Percentiles rank a stretch among this genome's conserved stretches.
Evolutionary conservation across 2,888 invertebrate species (phyloP).

Genomic region (Carpatolechia fugitivella): DNA sequence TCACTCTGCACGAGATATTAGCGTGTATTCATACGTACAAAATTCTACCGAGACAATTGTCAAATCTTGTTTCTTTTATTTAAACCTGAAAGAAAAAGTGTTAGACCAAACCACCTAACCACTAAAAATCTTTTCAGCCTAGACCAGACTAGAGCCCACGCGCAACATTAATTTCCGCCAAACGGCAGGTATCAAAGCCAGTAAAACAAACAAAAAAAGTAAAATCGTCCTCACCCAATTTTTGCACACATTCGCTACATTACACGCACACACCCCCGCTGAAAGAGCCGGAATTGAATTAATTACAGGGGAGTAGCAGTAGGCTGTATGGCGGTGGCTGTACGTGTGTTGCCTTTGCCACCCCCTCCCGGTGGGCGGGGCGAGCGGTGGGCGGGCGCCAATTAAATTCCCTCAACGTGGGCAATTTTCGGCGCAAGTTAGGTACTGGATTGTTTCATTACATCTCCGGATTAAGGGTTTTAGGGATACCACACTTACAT

Average conservation of each 20-base stretch:
- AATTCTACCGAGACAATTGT: background rate
- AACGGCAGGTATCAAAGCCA: constrained; percentile 3
- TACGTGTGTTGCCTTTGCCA: constrained; percentile 13
- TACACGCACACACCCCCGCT: constrained; percentile 25
- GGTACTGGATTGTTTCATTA: constrained; percentile 20
- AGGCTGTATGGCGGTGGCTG: constrained; percentile 14
- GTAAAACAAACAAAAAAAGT: constrained; percentile 2
- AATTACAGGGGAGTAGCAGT: constrained; percentile 40
- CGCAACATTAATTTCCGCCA: constrained; percentile 6
- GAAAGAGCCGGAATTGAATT: constrained; percentile 50
- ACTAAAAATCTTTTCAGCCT: background rate
- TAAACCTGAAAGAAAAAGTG: background rate
- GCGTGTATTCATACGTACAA: too few relatives aligned
- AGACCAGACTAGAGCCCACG: background rate
- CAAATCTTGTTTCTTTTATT: background rate
- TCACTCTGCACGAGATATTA: too few relatives aligned
- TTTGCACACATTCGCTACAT: constrained; percentile 10
- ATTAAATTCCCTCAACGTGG: constrained; percentile 47
- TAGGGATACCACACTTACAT: background rate
- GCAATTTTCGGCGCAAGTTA: constrained; percentile 33
- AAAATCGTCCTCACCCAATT: constrained; percentile 6
- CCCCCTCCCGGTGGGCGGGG: constrained; percentile 29
- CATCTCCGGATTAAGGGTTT: background rate
- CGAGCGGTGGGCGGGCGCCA: constrained; percentile 30
- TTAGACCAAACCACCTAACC: background rate